Evolutionary conservation across 2,113 vertebrate species (phyloP), one percentile per base, ranked within the genome.

Genomic region (Puntigrus tetrazona): DNA sequence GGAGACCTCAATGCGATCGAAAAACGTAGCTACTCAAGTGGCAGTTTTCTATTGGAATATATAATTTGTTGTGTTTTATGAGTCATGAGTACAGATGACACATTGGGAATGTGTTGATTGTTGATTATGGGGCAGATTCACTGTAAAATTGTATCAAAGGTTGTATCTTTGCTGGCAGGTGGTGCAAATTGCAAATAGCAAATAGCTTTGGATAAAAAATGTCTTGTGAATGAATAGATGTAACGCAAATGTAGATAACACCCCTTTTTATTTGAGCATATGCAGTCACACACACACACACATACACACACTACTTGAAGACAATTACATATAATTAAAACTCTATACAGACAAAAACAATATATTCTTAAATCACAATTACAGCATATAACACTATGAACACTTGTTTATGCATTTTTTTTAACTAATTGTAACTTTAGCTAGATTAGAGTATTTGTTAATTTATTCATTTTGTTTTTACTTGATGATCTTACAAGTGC

Each of bases 111-210:
- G 45, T 82, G 80, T 55, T 38, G 63, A 52, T 70, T 50, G 79
- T 22, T 69, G 80, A 82, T 82, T 72, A 55, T 7, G 55, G 43
- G 80, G 14, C 47, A 34, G 45, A 50, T 82, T 70, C 29, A 25
- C 34, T 82, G 45, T 38, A 70, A 72, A 70, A 55, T 38, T 82
- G 41, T 55, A 82, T 82, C 29, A 70, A 38, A 52, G 20, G n/a
- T 29, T 61, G 9, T 50, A 45, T 20, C 11, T 52, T 50, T 3
- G 3, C 25, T 70, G 80, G 47, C 10, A 25, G 7, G 65, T 10
- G 45, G 63, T 69, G 65, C 65, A 82, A 52, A 70, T 82, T 78
- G 75, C 47, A 10, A 57, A 16, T 55, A n/a, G 27, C 36, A 36
- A 38, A 70, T 31, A 67, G 27, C 59, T 67, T 34, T 47, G 41